A percentile compares a stretch with the other conserved stretches of the same genome.
These are phyloP conservation scores for Antheraea yamamai DNA, from an alignment of 2,888 invertebrate genomes.

Conservation along the genomic window DNA sequence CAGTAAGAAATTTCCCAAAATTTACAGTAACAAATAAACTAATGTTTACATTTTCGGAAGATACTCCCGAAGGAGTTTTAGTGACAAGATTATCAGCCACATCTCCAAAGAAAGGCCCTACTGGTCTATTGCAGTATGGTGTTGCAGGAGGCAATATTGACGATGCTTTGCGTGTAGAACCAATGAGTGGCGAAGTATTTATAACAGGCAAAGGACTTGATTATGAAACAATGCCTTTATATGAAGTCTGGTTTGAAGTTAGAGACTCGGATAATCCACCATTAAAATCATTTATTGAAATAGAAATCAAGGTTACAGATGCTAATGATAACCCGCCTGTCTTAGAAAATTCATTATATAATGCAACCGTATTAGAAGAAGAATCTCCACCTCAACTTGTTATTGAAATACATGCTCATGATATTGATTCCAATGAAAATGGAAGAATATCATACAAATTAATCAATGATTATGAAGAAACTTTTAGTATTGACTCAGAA, in stretches of 20 bases:
- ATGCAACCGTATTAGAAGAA: slow-evolving; percentile 93
- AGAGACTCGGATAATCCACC: slow-evolving; percentile 92
- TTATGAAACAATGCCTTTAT: slow-evolving; percentile 90
- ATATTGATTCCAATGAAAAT: slow-evolving; percentile 93
- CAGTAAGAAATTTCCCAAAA: slow-evolving; percentile 89
- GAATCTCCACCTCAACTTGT: slow-evolving; percentile 90
- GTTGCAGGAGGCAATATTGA: slow-evolving; percentile 97
- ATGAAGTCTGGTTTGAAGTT: slow-evolving; percentile 96
- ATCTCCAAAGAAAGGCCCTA: slow-evolving; percentile 89
- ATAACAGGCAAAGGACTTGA: slow-evolving; percentile 91
- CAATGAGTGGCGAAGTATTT: slow-evolving; percentile 89
- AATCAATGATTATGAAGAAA: slow-evolving; percentile 88
- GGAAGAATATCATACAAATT: slow-evolving; percentile 91
- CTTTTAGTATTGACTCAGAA: slow-evolving; percentile 91
- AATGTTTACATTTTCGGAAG: slow-evolving; percentile 90
- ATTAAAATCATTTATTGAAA: slow-evolving; percentile 88
- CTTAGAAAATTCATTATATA: slow-evolving; percentile 90
- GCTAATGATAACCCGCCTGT: slow-evolving; percentile 95
- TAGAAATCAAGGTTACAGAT: slow-evolving; percentile 95
- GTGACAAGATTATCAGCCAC: slow-evolving; percentile 90
- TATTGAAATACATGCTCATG: slow-evolving; percentile 89
- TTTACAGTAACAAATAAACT: slow-evolving; percentile 87
- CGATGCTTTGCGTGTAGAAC: slow-evolving; percentile 91
- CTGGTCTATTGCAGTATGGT: slow-evolving; percentile 87
- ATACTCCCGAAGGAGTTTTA: slow-evolving; percentile 88